Evolutionary conservation across 2,113 vertebrate species (phyloP).

Genomic region (Charina bottae): DNA sequence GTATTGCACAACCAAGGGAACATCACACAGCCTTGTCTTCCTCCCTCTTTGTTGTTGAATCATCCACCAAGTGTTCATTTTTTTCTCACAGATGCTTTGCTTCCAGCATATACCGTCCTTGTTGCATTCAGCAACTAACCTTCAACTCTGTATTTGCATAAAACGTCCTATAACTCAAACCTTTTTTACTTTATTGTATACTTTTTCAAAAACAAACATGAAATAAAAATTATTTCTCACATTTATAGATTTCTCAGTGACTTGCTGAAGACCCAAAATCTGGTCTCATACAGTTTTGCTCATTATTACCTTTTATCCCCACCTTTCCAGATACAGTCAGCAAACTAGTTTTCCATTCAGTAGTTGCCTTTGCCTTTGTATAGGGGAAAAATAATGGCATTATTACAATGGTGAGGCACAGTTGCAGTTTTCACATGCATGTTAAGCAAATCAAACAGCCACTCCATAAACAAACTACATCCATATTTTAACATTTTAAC

Average conservation of each 20-base stretch:
- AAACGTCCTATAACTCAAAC: background rate
- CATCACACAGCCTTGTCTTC: background rate
- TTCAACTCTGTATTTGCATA: background rate
- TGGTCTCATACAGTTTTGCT: background rate
- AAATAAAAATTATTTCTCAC: background rate
- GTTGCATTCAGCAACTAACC: background rate
- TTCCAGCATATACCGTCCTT: background rate
- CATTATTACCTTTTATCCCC: background rate
- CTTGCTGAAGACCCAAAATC: background rate
- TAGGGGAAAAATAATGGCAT: background rate
- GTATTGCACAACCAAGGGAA: background rate
- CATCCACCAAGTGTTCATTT: background rate
- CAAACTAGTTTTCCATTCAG: background rate
- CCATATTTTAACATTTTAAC: background rate
- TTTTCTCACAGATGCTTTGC: background rate
- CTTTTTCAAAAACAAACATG: background rate
- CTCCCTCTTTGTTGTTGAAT: background rate
- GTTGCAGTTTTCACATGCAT: background rate
- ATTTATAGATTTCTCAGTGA: background rate
- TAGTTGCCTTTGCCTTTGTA: background rate
- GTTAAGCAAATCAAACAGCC: background rate
- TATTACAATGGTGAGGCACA: background rate
- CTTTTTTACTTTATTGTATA: background rate
- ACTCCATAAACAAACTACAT: background rate
- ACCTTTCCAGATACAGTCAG: background rate